Evolutionary conservation across 2,113 vertebrate species (phyloP), one percentile per base, ranked within the genome.

Genomic region (Aleadryas rufinucha): DNA sequence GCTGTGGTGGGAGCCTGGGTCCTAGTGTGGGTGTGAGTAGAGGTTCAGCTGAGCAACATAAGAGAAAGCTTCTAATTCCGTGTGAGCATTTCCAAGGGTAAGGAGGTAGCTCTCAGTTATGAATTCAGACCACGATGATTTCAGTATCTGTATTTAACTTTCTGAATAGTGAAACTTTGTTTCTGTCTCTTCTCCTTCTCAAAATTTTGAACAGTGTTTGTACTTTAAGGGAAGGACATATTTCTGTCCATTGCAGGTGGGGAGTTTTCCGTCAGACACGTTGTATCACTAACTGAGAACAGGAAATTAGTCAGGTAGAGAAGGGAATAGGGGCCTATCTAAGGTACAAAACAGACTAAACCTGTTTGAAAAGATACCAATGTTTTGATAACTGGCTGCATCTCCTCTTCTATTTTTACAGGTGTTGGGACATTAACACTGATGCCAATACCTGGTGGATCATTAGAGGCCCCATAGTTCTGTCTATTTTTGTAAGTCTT

Each of bases 341-440:
- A 16, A 87, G 85, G 17, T 47, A 13, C 42, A 75, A 92, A 90
- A 31, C 35, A 89, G n/a, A 87, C 41, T 68, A 87, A 95, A 78
- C 21, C 31, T 30, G 31, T 50, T 90, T 82, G 45, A 76, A 96
- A 90, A 84, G 7, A 50, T 27, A 76, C 41, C 24, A 37, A 16
- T 93, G 88, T 92, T 92, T 82, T 57, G 18, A 50, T 90, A 89
- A 93, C 80, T 90, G 82, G 68, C 77, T 77, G 64, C 37, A 95
- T 79, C 70, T 87, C 96, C 71, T 83, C 53, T 87, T 79, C 84
- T 94, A 71, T 86, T 97, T 92, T 96, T 60, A 31, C 90, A 99
- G 99, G 78, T 99, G 99, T 91, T 99, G 99, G 99, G 98, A 99
- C 93, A 98, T 98, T 77, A 99, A 99, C 35, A 79, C 84, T 77